A percentile compares a stretch with the other conserved stretches of the same genome.
phyloP scores from a whole-genome alignment of 2,797 vertebrate genomes.

The Carduelis carduelis region DNA sequence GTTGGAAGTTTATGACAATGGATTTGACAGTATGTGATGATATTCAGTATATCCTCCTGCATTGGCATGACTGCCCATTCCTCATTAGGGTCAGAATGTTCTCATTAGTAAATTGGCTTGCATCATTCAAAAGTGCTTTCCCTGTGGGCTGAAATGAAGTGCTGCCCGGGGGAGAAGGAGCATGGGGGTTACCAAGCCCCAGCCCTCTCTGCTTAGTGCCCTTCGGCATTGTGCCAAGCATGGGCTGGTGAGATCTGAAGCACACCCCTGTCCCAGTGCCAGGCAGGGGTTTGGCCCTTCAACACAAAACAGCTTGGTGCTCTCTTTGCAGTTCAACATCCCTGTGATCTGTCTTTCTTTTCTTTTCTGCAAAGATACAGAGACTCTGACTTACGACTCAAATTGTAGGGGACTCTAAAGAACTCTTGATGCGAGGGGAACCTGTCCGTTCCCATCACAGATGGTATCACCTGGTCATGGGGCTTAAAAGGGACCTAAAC shows the following conservation, averaged over 20 bases:
- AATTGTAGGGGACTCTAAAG: neutral
- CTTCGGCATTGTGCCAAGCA: neutral
- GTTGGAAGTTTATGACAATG: neutral
- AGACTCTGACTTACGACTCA: rapidly evolving
- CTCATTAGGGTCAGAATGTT: neutral
- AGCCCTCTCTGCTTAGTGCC: neutral
- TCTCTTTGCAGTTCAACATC: neutral
- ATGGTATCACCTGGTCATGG: neutral
- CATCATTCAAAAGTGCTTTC: neutral
- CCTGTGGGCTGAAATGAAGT: neutral
- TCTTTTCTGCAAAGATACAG: neutral
- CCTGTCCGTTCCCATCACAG: neutral
- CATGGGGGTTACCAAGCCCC: neutral
- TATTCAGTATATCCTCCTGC: neutral
- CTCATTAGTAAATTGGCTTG: neutral
- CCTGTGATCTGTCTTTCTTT: neutral
- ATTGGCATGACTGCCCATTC: neutral
- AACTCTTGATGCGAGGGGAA: neutral
- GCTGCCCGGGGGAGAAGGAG: neutral
- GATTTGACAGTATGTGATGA: neutral
- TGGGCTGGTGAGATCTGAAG: neutral
- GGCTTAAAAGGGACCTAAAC: neutral
- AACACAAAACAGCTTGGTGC: neutral
- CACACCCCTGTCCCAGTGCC: neutral
- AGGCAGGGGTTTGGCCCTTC: neutral